phyloP scores from a whole-genome alignment of 2,888 invertebrate species.

The Callyntrura sp. region DNA sequence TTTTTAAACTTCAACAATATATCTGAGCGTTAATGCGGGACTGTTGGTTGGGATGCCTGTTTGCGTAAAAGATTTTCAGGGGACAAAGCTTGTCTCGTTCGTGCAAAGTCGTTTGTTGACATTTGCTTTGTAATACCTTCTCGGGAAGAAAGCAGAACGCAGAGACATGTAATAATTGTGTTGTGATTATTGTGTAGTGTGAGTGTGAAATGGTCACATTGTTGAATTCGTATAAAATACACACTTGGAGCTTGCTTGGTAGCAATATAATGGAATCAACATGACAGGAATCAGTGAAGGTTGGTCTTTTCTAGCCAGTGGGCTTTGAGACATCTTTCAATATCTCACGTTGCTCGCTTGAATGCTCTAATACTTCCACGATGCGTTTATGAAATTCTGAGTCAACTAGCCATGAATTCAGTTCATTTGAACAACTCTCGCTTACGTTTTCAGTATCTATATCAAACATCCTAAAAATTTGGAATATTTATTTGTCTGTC shows the following conservation, averaged over 20 bases:
- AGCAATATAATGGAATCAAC: slow-evolving; percentile 2
- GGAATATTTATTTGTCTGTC: neutral
- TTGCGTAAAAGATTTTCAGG: slow-evolving; percentile 70
- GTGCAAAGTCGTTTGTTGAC: slow-evolving; percentile 68
- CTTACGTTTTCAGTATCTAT: neutral
- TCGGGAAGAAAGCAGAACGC: slow-evolving; percentile 20
- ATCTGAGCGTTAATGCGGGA: neutral
- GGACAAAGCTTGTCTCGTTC: slow-evolving; percentile 34
- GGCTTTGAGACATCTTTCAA: slow-evolving; percentile 62
- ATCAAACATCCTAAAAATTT: neutral
- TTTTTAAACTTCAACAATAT: neutral
- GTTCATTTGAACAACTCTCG: too few species aligned
- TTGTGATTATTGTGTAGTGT: slow-evolving; percentile 44
- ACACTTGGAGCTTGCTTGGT: slow-evolving; percentile 11
- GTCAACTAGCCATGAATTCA: neutral
- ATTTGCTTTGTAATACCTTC: slow-evolving; percentile 59
- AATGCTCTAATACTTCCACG: slow-evolving; percentile 55
- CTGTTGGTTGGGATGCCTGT: slow-evolving; percentile 30
- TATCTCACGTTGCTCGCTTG: slow-evolving; percentile 65
- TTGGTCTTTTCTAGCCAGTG: slow-evolving; percentile 23
- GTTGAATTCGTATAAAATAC: slow-evolving; percentile 14
- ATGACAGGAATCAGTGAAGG: slow-evolving; percentile 40
- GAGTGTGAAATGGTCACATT: slow-evolving; percentile 46
- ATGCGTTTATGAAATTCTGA: slow-evolving; percentile 5
- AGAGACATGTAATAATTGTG: neutral